Evolutionary conservation across 2,797 vertebrate species (phyloP), one percentile per base, ranked within the genome.

Genomic region (Staurois parvus): DNA sequence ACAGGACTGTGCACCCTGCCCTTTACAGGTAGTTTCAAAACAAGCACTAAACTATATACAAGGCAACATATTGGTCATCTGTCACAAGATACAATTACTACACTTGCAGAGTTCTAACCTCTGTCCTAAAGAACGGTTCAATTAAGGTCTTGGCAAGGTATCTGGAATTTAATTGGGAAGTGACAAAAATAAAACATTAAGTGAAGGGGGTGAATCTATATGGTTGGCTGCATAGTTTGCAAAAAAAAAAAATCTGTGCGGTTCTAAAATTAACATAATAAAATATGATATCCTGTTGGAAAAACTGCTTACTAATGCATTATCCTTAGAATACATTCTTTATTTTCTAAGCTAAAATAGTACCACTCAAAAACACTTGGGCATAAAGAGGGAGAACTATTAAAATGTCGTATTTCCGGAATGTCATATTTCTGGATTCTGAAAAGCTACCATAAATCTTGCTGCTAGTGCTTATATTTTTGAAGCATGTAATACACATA

Each of bases 111-210:
- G 40, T 66, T 74, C 21, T 68, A 75, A 83, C 67, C 30, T 37
- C 62, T 67, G 45, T 83, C 75, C 62, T 59, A 26, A 21, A 75
- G 64, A 59, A 26, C 26, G n/a, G 66, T 56, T 75, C 74, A 77
- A 78, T 78, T 66, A 84, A 70, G 67, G 74, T 77, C 66, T 84
- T 84, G 74, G 75, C 75, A 77, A 62, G 7, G 15, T 29, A 70
- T 24, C 19, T 24, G 26, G 21, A 21, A 69, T 78, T 72, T 79
- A 84, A 78, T 84, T 64, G 67, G 52, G 68, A 78, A 48, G 59
- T n/a, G 21, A 78, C 66, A 72, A 66, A 84, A 64, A 84, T 79
- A 40, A 59, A 77, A 84, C 69, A 81, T 81, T 34, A 84, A 78
- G 78, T 62, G 48, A 73, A 76, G 13, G n/a, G n/a, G 62, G 66